Base-by-base conservation (phyloP, 2,797 vertebrate genomes). In the Neomorphus geoffroyi region DNA sequence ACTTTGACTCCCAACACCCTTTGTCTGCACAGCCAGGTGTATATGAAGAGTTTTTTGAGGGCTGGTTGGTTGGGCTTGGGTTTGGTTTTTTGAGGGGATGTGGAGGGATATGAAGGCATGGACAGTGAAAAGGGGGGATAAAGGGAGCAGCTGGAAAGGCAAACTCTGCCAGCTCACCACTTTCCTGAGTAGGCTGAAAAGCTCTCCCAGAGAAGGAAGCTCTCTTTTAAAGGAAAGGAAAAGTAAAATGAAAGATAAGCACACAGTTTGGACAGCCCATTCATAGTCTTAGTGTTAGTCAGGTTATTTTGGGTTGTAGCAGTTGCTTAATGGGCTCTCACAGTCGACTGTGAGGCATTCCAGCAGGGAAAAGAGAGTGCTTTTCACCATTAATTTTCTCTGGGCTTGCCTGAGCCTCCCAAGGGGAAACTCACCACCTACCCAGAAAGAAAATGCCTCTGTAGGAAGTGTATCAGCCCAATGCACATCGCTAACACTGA, bases 371-470 rank as follows among this genome's bases (percentile, higher is more conserved):
- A 91, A 82, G 70, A 90, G 80, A 96, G 91, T 75, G 66, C 77
- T 92, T 94, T 95, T 86, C 82, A 73, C 61, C 58, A 75, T 92
- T 89, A 80, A 72, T 89, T 92, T 94, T 96, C 89, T 80, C 62
- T 86, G 73, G 70, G 62, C 51, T 90, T 75, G 54, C 70, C 78
- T 73, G 67, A 88, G 72, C 48, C 32, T 96, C 91, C 89, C 92
- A 84, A 69, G 56, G 70, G 93, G 64, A 50, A 54, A 15, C n/a
- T 94, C 19, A 72, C 48, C 86, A 54, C 41, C 51, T 83, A 27
- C 30, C 48, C 57, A 78, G 65, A 61, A 77, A 53, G 71, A 35
- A 80, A 89, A 85, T 39, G 53, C 60, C 35, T 88, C 17, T 73
- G 77, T 3, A 46, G 86, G 85, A 56, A 78, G 46, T 3, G 12